These are phyloP conservation scores for Pteropus rufus DNA, from an alignment of 2,797 vertebrate species.

Conservation along the genomic window DNA sequence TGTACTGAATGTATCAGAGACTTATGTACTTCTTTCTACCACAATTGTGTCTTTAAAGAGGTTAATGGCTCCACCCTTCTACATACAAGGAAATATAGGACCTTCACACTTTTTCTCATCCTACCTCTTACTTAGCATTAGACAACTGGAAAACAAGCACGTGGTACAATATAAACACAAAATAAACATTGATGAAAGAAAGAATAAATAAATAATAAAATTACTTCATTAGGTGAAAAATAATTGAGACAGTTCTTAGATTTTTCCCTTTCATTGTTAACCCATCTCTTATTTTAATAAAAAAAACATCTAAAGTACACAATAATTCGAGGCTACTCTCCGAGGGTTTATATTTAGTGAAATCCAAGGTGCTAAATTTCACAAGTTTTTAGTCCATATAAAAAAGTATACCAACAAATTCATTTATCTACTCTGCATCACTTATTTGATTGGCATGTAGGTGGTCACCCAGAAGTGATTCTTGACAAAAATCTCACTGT, in stretches of 20 bases:
- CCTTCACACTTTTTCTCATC: not conserved
- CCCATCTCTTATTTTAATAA: not conserved
- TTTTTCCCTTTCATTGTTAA: constrained; percentile 1
- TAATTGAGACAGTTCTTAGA: not conserved
- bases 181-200: not conserved
- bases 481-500: constrained; percentile 7
- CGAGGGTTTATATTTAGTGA: not conserved
- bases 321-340: not conserved
- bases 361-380: not conserved
- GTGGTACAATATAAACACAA: not conserved
- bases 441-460: not conserved
- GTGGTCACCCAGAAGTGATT: not conserved
- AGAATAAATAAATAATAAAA: not conserved
- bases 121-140: not conserved
- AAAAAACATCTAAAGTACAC: not conserved
- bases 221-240: not conserved
- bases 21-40: not conserved
- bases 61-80: not conserved
- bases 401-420: not conserved
- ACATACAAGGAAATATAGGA: not conserved
- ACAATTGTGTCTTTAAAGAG: not conserved
- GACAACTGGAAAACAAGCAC: not conserved
- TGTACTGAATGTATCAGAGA: not conserved
- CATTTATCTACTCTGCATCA: not conserved
- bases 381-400: not conserved